Conservation (phyloP, 2,888 invertebrate genomes). For the Lepas anatifera region DNA sequence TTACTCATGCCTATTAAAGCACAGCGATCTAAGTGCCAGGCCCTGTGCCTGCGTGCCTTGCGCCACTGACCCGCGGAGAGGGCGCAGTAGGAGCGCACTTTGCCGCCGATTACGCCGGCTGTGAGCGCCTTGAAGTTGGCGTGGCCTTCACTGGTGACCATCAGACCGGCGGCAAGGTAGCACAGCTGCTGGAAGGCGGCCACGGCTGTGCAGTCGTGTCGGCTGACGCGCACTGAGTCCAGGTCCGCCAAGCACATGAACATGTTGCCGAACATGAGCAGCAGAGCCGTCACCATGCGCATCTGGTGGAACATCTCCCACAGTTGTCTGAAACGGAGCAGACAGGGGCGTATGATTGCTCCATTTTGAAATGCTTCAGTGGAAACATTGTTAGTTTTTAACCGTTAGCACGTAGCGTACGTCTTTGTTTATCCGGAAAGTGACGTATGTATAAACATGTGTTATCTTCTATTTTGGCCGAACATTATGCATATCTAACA, state of each 20-base stretch:
- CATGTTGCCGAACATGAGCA: constrained; percentile 25
- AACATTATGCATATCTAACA: no score
- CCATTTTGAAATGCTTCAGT: no score
- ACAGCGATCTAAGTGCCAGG: no score
- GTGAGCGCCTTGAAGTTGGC: constrained; percentile 24
- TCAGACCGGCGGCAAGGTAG: constrained; percentile 22
- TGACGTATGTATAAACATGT: no score
- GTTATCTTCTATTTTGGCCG: no score
- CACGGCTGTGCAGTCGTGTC: constrained; percentile 22
- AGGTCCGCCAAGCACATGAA: constrained; percentile 27
- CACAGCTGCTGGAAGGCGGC: constrained; percentile 22
- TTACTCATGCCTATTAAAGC: no score
- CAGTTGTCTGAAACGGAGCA: constrained; percentile 24
- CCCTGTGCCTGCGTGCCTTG: neutral
- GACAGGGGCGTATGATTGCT: no score
- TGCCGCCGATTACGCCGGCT: constrained; percentile 22
- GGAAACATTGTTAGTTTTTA: no score
- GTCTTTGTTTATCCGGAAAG: no score
- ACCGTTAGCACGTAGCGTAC: no score
- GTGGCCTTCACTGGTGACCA: constrained; percentile 20
- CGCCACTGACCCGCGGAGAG: constrained; percentile 14
- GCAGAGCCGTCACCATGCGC: constrained; percentile 26
- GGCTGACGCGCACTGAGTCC: constrained; percentile 18
- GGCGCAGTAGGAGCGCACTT: constrained; percentile 18
- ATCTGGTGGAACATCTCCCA: constrained; percentile 29